phyloP scores from a whole-genome alignment of 2,888 invertebrate genomes.

The Bugulina stolonifera region DNA sequence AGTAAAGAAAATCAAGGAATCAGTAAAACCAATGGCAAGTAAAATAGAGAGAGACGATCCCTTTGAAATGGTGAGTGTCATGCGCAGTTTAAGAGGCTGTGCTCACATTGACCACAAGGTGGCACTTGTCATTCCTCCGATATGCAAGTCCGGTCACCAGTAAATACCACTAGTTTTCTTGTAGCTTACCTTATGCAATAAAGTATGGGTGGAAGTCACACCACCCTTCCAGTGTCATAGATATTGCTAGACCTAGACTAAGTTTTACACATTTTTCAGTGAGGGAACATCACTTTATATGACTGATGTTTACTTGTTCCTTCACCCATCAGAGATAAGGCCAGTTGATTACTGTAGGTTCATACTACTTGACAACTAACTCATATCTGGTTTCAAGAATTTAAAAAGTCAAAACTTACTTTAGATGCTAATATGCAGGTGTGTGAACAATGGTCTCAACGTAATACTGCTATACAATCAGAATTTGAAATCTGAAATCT shows the following conservation, averaged over 20 bases:
- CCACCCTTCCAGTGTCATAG: no score
- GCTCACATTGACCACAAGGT: no score
- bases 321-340: background rate
- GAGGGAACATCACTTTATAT: no score
- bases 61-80: slow-evolving; percentile 63
- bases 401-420: background rate
- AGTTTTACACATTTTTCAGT: no score
- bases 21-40: slow-evolving; percentile 68
- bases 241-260: no score
- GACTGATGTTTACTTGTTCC: slow-evolving; percentile 17
- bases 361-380: slow-evolving; percentile 23
- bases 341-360: background rate
- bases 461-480: background rate
- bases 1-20: slow-evolving; percentile 71
- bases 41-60: slow-evolving; percentile 75
- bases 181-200: no score
- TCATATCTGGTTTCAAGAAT: slow-evolving; percentile 7
- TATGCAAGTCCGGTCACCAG: no score
- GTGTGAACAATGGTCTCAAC: background rate
- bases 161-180: no score
- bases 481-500: background rate
- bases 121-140: background rate
- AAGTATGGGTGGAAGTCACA: no score
- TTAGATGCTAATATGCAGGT: slow-evolving; percentile 8
- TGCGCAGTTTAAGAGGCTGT: background rate